Base-by-base conservation (phyloP, 2,113 vertebrate genomes). In the Antechinus stuartii region DNA sequence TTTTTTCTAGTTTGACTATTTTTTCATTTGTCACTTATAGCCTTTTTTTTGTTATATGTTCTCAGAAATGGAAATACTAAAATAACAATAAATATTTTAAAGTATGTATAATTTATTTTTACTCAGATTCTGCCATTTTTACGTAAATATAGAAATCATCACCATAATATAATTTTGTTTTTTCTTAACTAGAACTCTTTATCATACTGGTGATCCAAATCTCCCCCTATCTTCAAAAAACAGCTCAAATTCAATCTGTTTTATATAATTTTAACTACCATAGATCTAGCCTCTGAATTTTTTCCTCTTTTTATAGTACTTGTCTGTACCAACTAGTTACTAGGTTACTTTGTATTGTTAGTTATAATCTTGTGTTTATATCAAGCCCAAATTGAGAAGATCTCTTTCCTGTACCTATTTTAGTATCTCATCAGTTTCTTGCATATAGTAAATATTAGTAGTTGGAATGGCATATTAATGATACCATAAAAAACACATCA, bases 391-490 rank as follows among this genome's bases (percentile, higher is more conserved):
- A 61, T 76, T 23, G 0, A 90, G 14, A 95, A 53, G 42, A n/a
- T 6, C 16, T n/a, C 68, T 5, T 42, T 76, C 16, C n/a, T 76
- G 5, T 76, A 22, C 16, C 35, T 76, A 5, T 9, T 76, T 91
- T 19, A 12, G 8, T n/a, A 90, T 95, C 47, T 76, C 91, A 96
- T 93, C 19, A 68, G 55, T 91, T 50, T 8, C 89, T 76, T 96
- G n/a, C 30, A 30, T 92, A 91, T 54, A 91, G n/a, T 90, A 97
- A 95, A 90, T 90, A 94, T 95, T 96, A 76, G 35, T 76, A 93
- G 54, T 93, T 53, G 94, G 30, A 46, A 22, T 89, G 91, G 90
- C 46, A 91, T 95, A 52, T 89, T 84, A 95, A 84, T 84, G 2
- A 46, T 14, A 49, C 50, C 46, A 35, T 91, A 92, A 96, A 95